A percentile compares a stretch with the other conserved stretches of the same genome.
phyloP scores from a whole-genome alignment of 2,888 invertebrate genomes.

The Nemotelus nigrinus region DNA sequence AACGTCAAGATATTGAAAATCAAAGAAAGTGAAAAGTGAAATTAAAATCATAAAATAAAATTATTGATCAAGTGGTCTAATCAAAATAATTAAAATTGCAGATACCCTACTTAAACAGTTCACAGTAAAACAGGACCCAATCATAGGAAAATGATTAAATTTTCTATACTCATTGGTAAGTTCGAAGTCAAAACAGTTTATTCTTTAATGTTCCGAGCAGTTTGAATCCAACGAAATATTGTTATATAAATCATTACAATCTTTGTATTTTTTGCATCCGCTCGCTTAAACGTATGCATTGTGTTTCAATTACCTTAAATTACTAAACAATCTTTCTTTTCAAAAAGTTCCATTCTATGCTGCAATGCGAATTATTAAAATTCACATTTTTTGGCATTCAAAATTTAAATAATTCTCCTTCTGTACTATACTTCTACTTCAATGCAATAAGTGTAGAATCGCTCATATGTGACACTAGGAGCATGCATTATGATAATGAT shows the following conservation, averaged over 20 bases:
- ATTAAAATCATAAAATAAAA: not conserved
- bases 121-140: constrained; percentile 20
- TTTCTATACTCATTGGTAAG: constrained; percentile 48
- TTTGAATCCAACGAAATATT: too few relatives aligned
- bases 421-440: too few relatives aligned
- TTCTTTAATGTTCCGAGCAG: too few relatives aligned
- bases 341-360: too few relatives aligned
- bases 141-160: constrained; percentile 45
- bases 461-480: too few relatives aligned
- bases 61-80: not conserved
- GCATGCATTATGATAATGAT: constrained; percentile 35
- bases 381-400: not conserved
- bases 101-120: constrained; percentile 3
- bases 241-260: too few relatives aligned
- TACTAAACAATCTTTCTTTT: too few relatives aligned
- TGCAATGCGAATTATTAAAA: constrained; percentile 32
- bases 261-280: too few relatives aligned
- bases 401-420: too few relatives aligned
- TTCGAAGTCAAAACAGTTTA: not conserved
- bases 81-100: constrained; percentile 18
- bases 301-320: too few relatives aligned
- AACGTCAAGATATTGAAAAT: not conserved
- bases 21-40: constrained; percentile 11
- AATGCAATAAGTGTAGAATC: too few relatives aligned
- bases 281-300: too few relatives aligned